Percentiles rank a stretch among this genome's conserved stretches.
phyloP scores from a whole-genome alignment of 1,140 invertebrate genomes.

The Zophobas morio region DNA sequence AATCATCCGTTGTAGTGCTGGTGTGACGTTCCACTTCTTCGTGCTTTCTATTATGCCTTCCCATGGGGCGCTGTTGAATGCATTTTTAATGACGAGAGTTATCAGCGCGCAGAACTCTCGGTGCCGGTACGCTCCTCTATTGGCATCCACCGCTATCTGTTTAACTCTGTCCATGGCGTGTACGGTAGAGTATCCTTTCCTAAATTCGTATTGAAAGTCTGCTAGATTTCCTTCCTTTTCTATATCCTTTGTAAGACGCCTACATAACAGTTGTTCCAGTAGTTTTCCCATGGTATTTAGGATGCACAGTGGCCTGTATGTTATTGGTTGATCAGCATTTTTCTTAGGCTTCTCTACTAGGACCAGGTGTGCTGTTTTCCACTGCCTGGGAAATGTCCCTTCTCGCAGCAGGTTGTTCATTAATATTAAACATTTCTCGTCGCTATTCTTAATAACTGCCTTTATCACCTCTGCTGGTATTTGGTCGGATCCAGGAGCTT shows the following conservation, averaged over 20 bases:
- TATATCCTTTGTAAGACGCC: conserved; percentile 37
- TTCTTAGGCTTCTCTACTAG: conserved; percentile 34
- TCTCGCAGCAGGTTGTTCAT: background rate
- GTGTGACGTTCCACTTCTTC: conserved; percentile 14
- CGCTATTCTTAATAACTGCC: conserved; percentile 6
- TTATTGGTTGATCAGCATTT: conserved; percentile 15
- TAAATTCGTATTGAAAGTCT: conserved; percentile 54
- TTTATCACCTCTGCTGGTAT: conserved; percentile 1
- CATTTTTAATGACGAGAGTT: conserved; percentile 55
- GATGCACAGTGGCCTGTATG: conserved; percentile 56
- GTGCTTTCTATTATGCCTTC: conserved; percentile 19
- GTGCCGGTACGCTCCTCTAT: conserved; percentile 49
- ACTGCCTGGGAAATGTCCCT: conserved; percentile 45
- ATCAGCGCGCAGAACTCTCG: conserved; percentile 48
- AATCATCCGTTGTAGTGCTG: conserved; percentile 28
- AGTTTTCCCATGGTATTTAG: conserved; percentile 53
- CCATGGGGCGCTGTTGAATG: conserved; percentile 57
- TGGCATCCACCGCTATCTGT: conserved; percentile 58
- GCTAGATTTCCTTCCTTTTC: conserved; percentile 45
- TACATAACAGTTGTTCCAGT: conserved; percentile 48
- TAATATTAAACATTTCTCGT: background rate
- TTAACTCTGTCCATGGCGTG: conserved; percentile 46
- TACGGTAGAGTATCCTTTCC: conserved; percentile 51
- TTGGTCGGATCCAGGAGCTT: background rate
- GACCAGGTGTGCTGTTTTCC: conserved; percentile 53